phyloP scores from a whole-genome alignment of 2,888 invertebrate genomes.

The Tachina fera region DNA sequence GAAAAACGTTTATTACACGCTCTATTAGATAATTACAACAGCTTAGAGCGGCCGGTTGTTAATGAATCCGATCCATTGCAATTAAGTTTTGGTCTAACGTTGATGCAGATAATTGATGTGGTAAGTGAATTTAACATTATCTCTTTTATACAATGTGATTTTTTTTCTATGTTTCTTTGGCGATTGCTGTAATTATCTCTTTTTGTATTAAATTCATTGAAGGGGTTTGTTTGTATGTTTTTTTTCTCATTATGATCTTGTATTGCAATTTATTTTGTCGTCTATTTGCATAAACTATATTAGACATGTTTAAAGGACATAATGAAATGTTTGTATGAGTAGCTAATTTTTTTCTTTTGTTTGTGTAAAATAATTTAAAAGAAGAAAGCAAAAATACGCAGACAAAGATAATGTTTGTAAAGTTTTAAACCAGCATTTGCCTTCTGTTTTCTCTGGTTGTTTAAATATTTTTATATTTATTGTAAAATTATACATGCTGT shows the following conservation, averaged over 20 bases:
- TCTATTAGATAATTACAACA: constrained; percentile 95
- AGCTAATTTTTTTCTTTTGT: constrained; percentile 1
- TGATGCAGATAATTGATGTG: constrained; percentile 99
- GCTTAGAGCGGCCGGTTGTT: constrained; percentile 96
- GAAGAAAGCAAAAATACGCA: neutral
- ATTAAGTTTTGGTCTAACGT: constrained; percentile 96
- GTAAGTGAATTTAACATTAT: constrained; percentile 84
- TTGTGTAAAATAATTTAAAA: constrained; percentile 1
- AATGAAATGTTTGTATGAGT: constrained; percentile 52
- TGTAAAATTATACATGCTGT: no score
- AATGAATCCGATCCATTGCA: constrained; percentile 98
- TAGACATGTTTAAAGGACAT: constrained; percentile 41
- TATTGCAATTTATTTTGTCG: constrained; percentile 28
- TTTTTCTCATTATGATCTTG: constrained; percentile 20
- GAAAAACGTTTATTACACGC: constrained; percentile 95
- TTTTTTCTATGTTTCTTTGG: constrained; percentile 1
- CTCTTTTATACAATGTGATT: neutral
- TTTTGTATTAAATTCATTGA: constrained; percentile 17
- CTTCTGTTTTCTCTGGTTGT: no score
- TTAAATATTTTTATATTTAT: no score
- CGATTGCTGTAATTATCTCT: constrained; percentile 30
- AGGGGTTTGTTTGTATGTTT: neutral
- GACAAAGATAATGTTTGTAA: neutral
- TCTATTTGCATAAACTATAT: constrained; percentile 14
- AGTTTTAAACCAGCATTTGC: no score